These are phyloP conservation scores for Tenthredo livida DNA, from an alignment of 2,888 invertebrate genomes.

Conservation along the genomic window DNA sequence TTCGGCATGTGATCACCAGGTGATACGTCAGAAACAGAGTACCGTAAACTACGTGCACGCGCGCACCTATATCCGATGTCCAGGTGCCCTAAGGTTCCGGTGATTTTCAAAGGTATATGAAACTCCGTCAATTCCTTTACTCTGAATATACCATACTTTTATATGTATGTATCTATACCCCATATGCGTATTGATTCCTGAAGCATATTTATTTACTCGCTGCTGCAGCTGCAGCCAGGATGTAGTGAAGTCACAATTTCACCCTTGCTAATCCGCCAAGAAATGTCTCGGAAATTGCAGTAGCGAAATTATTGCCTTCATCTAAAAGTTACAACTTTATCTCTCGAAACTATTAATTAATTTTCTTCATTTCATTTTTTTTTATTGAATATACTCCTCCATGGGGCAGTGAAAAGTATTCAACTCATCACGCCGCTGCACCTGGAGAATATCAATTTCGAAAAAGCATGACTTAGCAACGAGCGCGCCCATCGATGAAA, in stretches of 20 bases:
- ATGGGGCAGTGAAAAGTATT: not conserved
- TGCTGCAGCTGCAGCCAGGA: not conserved
- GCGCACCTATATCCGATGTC: conserved; percentile 29
- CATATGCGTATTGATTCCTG: conserved; percentile 35
- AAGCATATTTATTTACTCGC: not conserved
- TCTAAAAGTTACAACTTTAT: not conserved
- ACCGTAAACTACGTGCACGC: conserved; percentile 45
- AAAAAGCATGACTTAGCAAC: conserved; percentile 25
- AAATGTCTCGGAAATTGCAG: not conserved
- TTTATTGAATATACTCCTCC: not conserved
- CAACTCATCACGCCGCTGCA: conserved; percentile 2
- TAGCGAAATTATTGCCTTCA: not conserved
- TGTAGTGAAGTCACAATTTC: conserved; percentile 1
- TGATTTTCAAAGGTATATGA: conserved; percentile 32
- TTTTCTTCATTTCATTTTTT: not conserved
- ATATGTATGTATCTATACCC: not conserved
- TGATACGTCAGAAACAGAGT: conserved; percentile 32
- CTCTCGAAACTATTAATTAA: not conserved
- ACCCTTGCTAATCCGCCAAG: not conserved
- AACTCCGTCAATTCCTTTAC: conserved; percentile 17
- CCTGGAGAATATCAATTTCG: conserved; percentile 43
- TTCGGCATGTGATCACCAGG: conserved; percentile 52
- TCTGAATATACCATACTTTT: conserved; percentile 1
- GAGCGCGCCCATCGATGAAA: not conserved
- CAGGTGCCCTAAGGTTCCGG: conserved; percentile 45